Base-by-base conservation (phyloP, 2,113 vertebrate genomes). In the Aspiorhynchus laticeps region DNA sequence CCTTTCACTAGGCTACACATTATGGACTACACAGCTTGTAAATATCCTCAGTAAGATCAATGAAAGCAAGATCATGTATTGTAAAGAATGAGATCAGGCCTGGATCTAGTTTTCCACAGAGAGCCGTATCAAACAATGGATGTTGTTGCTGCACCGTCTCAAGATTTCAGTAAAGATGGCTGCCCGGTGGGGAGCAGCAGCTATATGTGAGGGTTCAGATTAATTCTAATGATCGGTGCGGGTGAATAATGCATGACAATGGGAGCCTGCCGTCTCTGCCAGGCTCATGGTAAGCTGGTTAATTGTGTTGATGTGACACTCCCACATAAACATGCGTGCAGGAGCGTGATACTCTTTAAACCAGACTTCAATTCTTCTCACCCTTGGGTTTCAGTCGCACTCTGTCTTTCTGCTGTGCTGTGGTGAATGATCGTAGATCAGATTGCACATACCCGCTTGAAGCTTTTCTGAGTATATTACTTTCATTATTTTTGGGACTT, bases 171-270 rank as follows among this genome's bases (percentile, higher is more conserved):
- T 83, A 83, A 83, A 69, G 43, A 83, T 83, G 80, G 80, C 80
- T 46, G 41, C 80, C 61, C 28, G 9, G 5, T 51, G 65, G 65
- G 80, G 61, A 83, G 61, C 19, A 71, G 17, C 17, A 33, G 26
- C 28, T 46, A 69, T 69, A 36, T 26, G 41, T 71, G 63, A 83
- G 81, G 81, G 43, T 33, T 83, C 26, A 31, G 81, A 83, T 83
- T 51, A 83, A 83, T 69, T 69, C 2, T 51, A 71, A 83, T 83
- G 65, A 67, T 51, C 7, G 28, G 46, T 59, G 33, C 8, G 15
- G 46, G 69, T 84, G 82, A 73, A 74, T 74, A 84, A 84, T 84
- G 83, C 65, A 73, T 84, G 69, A 74, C 83, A 84, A 74, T 12
- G 24, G 83, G 48, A 41, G 48, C 46, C 46, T 73, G 67, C 12